phyloP scores from a whole-genome alignment of 2,797 vertebrate species.

The Onychomys torridus region DNA sequence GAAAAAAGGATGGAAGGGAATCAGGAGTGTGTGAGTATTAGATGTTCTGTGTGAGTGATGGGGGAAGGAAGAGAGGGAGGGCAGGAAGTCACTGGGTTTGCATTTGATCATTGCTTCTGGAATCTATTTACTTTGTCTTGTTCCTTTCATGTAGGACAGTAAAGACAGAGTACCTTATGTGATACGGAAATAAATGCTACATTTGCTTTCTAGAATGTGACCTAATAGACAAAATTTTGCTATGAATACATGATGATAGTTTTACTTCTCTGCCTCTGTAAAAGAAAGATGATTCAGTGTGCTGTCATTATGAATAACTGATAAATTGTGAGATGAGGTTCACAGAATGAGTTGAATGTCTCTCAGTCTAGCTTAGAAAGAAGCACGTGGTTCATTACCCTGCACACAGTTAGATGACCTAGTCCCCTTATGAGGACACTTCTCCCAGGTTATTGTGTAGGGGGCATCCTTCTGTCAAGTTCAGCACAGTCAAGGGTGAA shows the following conservation, averaged over 20 bases:
- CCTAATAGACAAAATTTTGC: background rate
- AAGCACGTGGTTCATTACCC: background rate
- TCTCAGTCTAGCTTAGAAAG: background rate
- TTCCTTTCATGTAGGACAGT: background rate
- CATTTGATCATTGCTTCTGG: background rate
- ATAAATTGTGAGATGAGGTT: background rate
- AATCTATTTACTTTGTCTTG: background rate
- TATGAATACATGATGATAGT: background rate
- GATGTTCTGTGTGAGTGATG: background rate
- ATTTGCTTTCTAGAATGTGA: background rate
- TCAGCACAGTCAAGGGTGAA: background rate
- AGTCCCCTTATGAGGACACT: background rate
- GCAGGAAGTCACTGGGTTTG: background rate
- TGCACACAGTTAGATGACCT: background rate
- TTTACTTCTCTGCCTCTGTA: constrained; percentile 8
- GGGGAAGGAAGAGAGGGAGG: too few relatives aligned
- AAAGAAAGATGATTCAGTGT: background rate
- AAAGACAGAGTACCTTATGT: background rate
- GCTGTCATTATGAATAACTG: constrained; percentile 7
- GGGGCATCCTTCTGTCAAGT: background rate
- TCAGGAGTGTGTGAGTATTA: too few relatives aligned
- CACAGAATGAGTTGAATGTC: background rate
- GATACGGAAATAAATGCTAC: background rate
- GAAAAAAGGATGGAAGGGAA: background rate
- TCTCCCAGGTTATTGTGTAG: too few relatives aligned